Percentiles rank a stretch among this genome's conserved stretches.
These are phyloP conservation scores for Charina bottae DNA, from an alignment of 2,113 vertebrate genomes.

Conservation along the genomic window DNA sequence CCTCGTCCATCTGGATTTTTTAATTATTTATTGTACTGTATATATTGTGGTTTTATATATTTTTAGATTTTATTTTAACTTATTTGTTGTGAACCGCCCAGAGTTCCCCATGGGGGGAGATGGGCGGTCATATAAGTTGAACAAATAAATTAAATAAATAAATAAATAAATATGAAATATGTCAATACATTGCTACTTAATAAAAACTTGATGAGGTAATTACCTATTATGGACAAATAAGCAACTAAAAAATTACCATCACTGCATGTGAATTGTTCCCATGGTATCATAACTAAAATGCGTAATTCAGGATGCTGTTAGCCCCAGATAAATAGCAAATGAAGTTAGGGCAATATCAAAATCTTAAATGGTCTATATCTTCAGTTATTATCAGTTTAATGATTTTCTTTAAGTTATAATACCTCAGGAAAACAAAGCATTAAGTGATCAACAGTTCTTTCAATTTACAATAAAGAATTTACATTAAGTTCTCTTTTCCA, in stretches of 20 bases:
- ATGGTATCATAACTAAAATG: not conserved
- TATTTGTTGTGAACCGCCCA: too few relatives aligned
- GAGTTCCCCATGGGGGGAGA: too few relatives aligned
- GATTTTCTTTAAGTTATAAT: slow-evolving; percentile 64
- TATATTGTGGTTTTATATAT: too few relatives aligned
- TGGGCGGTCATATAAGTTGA: too few relatives aligned
- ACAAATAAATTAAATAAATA: too few relatives aligned
- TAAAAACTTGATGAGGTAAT: not conserved
- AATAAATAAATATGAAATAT: too few relatives aligned
- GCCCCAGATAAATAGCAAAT: not conserved
- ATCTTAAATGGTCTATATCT: not conserved
- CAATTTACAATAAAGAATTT: slow-evolving; percentile 62
- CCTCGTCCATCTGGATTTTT: too few relatives aligned
- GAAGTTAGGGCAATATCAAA: not conserved
- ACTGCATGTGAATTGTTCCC: not conserved
- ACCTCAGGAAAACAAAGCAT: slow-evolving; percentile 69
- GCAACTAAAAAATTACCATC: not conserved
- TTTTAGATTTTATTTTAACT: too few relatives aligned
- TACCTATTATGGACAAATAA: slow-evolving; percentile 5
- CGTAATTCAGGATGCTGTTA: not conserved
- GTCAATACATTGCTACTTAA: not conserved
- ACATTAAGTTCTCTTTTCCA: slow-evolving; percentile 59
- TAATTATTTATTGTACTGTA: too few relatives aligned
- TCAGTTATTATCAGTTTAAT: slow-evolving; percentile 73
- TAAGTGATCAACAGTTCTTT: slow-evolving; percentile 66